Conservation (phyloP, 2,113 vertebrate species). For the Sitta europaea region DNA sequence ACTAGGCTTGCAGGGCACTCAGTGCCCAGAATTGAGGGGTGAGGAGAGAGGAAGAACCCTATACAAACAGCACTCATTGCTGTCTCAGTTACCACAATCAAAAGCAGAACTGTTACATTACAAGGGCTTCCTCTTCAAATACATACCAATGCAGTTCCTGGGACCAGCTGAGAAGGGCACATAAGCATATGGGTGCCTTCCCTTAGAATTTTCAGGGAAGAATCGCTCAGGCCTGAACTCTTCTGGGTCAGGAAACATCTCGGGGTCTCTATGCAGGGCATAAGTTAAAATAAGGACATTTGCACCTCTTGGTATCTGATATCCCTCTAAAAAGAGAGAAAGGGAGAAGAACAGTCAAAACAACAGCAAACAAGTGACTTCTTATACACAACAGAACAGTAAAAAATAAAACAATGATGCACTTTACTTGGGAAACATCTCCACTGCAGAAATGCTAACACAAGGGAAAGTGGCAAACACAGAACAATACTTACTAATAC, state of each 20-base stretch:
- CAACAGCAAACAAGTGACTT: not conserved
- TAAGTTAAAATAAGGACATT: constrained; percentile 79
- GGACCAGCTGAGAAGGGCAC: constrained; percentile 94
- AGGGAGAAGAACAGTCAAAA: not conserved
- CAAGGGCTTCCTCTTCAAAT: not conserved
- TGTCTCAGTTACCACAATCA: not conserved
- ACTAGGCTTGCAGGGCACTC: not conserved
- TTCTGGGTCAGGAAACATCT: constrained; percentile 85
- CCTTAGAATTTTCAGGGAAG: constrained; percentile 78
- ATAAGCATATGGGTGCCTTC: constrained; percentile 83
- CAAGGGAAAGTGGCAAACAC: not conserved
- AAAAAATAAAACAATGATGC: not conserved
- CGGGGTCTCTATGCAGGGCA: constrained; percentile 83
- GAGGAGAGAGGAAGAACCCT: accelerated
- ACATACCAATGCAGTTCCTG: constrained; percentile 93
- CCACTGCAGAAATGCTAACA: not conserved
- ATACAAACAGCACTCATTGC: accelerated
- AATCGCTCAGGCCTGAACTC: constrained; percentile 92
- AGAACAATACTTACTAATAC: constrained; percentile 75
- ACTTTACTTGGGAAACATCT: not conserved
- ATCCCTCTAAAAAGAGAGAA: constrained; percentile 73
- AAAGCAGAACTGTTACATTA: not conserved
- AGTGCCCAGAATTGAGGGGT: not conserved
- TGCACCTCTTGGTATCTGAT: constrained; percentile 76
- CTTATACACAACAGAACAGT: not conserved